Base-by-base conservation (phyloP, 23 tunicate genomes). In the Oikopleura albicans region DNA sequence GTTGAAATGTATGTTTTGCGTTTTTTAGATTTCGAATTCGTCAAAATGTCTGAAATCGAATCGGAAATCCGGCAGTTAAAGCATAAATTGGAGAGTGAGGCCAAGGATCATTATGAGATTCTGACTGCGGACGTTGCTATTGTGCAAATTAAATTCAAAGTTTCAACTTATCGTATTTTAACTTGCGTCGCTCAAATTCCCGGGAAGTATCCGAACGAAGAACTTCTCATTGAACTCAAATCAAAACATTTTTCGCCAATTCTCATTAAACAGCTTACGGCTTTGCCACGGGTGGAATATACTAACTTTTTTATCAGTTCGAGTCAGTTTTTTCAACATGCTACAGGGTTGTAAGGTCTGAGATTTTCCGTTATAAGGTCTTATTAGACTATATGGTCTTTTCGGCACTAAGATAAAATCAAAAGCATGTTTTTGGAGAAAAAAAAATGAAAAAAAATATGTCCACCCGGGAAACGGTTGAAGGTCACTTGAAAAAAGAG, bases 201-300 rank as follows among this genome's bases (percentile, higher is more conserved):
- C 1, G 38, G 85, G 40, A 66, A 84, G 38, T 91, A 91, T 84
- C 97, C 97, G 33, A 40, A 89, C 38, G 83, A 66, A 27, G 40
- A 84, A 39, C 49, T 91, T 35, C 88, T 91, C 57, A 83, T 87
- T 36, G 97, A 91, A 84, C 83, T 91, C 4, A 91, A 91, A 85
- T 87, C 91, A 85, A 91, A 91, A 85, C 89, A 85, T 76, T 85
- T 91, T 39, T 84, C 97, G 59, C 90, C 91, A 75, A 56, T 86
- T 39, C 76, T 91, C 2, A 40, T 87, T 36, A 89, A 84, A 49
- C 12, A 49, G 63, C 63, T 49, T 8, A 49, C 63, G 22, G 12
- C 63, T 49, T 49, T 49, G 63, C 12, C 63, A 49, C 63, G 63
- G 63, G 22, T 49, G 22, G 16, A 12, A 49, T 8, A 49, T 49